phyloP scores from a whole-genome alignment of 2,113 vertebrate species.

The Clinocottus analis region DNA sequence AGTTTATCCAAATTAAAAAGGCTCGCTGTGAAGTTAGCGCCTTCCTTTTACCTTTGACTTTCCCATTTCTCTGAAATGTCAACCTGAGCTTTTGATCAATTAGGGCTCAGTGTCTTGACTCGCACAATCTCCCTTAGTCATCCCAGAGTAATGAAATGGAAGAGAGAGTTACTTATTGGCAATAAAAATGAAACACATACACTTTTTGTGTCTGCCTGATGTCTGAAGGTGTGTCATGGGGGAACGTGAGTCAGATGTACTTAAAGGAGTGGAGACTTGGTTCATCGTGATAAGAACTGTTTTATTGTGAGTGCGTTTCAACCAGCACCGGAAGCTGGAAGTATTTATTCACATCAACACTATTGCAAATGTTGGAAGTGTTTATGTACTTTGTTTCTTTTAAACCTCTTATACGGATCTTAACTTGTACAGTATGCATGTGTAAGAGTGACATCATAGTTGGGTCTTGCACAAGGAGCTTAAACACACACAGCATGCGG shows the following conservation, averaged over 20 bases:
- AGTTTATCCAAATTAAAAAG: conserved; percentile 11
- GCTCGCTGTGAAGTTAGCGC: background rate
- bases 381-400: background rate
- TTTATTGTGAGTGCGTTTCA: conserved; percentile 30
- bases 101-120: background rate
- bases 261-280: conserved; percentile 28
- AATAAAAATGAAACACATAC: conserved; percentile 12
- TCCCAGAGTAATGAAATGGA: conserved; percentile 26
- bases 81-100: conserved; percentile 5
- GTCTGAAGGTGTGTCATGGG: conserved; percentile 45
- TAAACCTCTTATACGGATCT: background rate
- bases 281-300: conserved; percentile 19
- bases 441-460: background rate
- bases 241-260: conserved; percentile 27
- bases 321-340: background rate
- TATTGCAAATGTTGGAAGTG: background rate
- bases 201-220: background rate
- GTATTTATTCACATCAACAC: background rate
- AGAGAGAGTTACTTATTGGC: conserved; percentile 47
- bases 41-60: conserved; percentile 26
- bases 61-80: background rate
- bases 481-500: conserved; percentile 22
- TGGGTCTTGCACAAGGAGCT: conserved; percentile 1
- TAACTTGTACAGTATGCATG: background rate
- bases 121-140: conserved; percentile 31